Evolutionary conservation across 2,797 vertebrate species (phyloP), one percentile per base, ranked within the genome.

Genomic region (Luscinia megarhynchos): DNA sequence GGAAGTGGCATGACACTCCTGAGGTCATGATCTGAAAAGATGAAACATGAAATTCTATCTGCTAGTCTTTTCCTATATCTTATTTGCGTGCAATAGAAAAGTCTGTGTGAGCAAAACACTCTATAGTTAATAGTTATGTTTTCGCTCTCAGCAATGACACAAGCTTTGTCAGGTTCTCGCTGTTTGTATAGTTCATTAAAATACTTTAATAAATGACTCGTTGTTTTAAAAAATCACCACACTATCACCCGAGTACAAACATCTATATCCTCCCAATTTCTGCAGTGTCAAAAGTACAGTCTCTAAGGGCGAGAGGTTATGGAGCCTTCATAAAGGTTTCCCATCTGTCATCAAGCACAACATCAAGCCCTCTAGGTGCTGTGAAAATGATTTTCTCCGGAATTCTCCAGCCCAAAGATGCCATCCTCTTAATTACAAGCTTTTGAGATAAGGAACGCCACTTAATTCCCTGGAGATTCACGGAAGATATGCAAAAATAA

Each of bases 361-460:
- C 94, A 91, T 93, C 87, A 45, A 94, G 83, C 94, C 89, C 95
- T 94, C 93, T 94, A 94, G 95, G 95, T 97, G 93, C 90, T 84
- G 87, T 72, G 96, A 94, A 95, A 95, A 88, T 94, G 50, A 95
- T 95, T 96, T 96, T 94, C 94, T 93, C 68, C 4, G n/a, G 94
- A 93, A 91, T 95, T 87, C 95, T 96, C 91, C 43, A 90, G 90
- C 70, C 89, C 80, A 89, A 91, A 93, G 94, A 97, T 96, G 97
- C 95, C 97, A 96, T 97, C 86, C 94, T 94, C 94, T 96, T 97
- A 97, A 97, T 97, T 97, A 97, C 96, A 93, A 96, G 94, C 94
- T 87, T 92, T 94, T 87, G 95, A 97, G 94, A 96, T 95, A 92
- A 92, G 89, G 94, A 95, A 95, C 63, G 77, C 87, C 93, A 92